These are phyloP conservation scores for Caenorhabditis plicata DNA, from an alignment of 2,888 invertebrate species.

Conservation along the genomic window DNA sequence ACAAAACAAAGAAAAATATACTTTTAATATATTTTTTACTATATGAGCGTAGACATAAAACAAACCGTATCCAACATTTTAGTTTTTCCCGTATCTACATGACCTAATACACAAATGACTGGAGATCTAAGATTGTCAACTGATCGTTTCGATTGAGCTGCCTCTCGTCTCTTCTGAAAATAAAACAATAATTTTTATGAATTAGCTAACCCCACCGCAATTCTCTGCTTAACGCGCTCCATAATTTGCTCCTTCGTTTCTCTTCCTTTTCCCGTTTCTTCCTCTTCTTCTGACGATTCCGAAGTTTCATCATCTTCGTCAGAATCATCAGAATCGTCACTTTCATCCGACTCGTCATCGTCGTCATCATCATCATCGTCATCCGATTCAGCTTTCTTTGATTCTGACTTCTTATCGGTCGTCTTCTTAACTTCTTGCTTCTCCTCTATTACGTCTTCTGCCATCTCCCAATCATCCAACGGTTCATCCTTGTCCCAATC, in stretches of 20 bases:
- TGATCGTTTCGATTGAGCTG: conserved; percentile 74
- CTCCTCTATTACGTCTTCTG: conserved; percentile 67
- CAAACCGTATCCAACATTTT: conserved; percentile 89
- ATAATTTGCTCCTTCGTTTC: conserved; percentile 78
- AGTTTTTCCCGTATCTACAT: conserved; percentile 99
- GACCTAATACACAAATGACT: conserved; percentile 96
- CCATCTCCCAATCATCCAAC: conserved; percentile 65
- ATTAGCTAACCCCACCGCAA: conserved; percentile 71
- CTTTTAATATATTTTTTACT: neutral
- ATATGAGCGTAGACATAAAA: neutral
- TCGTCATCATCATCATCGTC: conserved; percentile 55
- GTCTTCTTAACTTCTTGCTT: conserved; percentile 54
- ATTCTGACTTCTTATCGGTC: neutral
- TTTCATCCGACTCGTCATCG: conserved; percentile 30
- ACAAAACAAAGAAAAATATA: conserved; percentile 6
- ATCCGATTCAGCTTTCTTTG: conserved; percentile 17
- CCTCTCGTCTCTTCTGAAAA: conserved; percentile 73
- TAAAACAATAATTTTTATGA: neutral
- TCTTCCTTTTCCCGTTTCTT: conserved; percentile 65
- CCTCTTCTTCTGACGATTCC: conserved; percentile 69
- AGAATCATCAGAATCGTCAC: conserved; percentile 53
- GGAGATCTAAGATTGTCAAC: conserved; percentile 82
- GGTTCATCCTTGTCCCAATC: conserved; percentile 43
- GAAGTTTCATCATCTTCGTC: conserved; percentile 68
- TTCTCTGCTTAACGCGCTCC: conserved; percentile 76